phyloP scores from a whole-genome alignment of 2,113 vertebrate genomes.

The Heliornis fulica region DNA sequence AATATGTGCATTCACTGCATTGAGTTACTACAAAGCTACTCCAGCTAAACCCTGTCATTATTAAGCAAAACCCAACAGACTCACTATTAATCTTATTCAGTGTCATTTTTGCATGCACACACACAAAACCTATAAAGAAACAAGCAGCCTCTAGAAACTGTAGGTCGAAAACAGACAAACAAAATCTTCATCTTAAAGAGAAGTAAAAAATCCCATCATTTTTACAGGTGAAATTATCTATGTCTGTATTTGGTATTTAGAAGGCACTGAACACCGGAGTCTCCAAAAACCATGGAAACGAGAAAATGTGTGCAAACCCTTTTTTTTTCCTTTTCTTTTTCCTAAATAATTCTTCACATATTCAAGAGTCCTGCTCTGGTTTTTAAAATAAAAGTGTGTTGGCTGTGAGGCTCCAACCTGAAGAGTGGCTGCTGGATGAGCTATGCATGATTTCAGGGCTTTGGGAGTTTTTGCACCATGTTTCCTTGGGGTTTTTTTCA shows the following conservation, averaged over 20 bases:
- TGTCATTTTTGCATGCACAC: neutral
- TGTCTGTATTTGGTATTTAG: neutral
- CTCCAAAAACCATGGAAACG: conserved; percentile 34
- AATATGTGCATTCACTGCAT: neutral
- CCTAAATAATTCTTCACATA: neutral
- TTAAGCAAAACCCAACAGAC: neutral
- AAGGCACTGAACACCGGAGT: neutral
- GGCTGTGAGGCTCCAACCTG: neutral
- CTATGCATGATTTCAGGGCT: neutral
- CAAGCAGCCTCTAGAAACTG: neutral
- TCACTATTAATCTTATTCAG: neutral
- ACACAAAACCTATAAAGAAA: neutral
- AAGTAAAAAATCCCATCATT: neutral
- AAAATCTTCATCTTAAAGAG: neutral
- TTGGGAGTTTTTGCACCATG: neutral
- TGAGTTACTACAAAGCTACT: neutral
- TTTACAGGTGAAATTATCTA: conserved; percentile 10
- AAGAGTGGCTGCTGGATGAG: neutral
- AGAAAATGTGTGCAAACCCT: neutral
- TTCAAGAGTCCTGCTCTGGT: neutral
- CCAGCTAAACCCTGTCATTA: neutral
- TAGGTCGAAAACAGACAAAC: neutral
- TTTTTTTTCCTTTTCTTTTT: neutral
- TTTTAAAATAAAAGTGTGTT: neutral
- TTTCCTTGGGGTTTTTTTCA: neutral